phyloP scores from a whole-genome alignment of 2,113 vertebrate genomes.

The Hypomesus transpacificus region DNA sequence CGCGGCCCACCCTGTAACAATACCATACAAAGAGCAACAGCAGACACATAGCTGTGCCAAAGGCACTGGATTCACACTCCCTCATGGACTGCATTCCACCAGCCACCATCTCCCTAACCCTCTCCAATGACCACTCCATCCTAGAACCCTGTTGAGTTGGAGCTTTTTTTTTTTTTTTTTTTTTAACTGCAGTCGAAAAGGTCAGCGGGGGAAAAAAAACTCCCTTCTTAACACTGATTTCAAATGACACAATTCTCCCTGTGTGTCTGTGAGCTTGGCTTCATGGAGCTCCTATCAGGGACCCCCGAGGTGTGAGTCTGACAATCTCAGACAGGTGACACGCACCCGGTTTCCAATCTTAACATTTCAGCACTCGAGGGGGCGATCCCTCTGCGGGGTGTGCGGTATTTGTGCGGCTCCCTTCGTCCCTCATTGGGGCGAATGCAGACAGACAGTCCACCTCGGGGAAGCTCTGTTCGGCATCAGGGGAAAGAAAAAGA shows the following conservation, averaged over 20 bases:
- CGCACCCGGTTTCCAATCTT: constrained; percentile 33
- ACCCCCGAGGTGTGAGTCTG: constrained; percentile 47
- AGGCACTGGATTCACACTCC: constrained; percentile 83
- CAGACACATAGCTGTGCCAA: constrained; percentile 79
- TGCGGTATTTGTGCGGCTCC: constrained; percentile 46
- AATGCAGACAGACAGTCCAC: constrained; percentile 60
- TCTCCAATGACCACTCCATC: constrained; percentile 85
- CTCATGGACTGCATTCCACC: constrained; percentile 87
- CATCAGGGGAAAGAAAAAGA: constrained; percentile 52
- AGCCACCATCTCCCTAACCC: constrained; percentile 85
- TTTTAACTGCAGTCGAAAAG: constrained; percentile 32
- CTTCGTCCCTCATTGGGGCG: constrained; percentile 46
- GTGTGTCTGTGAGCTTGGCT: constrained; percentile 31
- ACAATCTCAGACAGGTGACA: constrained; percentile 51
- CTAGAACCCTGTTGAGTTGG: constrained; percentile 44
- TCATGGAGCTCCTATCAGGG: constrained; percentile 38
- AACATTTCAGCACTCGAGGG: constrained; percentile 61
- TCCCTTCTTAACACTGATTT: constrained; percentile 48
- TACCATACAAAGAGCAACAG: constrained; percentile 93
- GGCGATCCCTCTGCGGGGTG: constrained; percentile 43
- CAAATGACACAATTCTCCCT: constrained; percentile 29
- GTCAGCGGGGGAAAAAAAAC: constrained; percentile 35
- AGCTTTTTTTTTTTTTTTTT: too few species aligned
- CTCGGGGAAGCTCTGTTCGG: constrained; percentile 53
- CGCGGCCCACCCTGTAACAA: constrained; percentile 93